Base-by-base conservation (phyloP, 2,797 vertebrate genomes). In the Catharus ustulatus region DNA sequence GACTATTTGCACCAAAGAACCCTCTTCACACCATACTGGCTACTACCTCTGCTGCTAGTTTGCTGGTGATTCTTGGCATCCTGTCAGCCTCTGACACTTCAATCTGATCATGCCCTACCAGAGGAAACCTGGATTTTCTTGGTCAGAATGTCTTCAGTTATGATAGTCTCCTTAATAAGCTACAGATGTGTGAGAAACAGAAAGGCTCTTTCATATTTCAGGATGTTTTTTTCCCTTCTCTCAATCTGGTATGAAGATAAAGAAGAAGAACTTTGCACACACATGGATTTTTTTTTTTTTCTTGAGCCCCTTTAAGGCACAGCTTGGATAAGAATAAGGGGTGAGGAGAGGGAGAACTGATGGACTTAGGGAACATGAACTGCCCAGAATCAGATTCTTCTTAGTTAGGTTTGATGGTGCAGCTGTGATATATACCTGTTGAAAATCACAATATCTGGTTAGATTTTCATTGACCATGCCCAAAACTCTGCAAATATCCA, bases 141-240 rank as follows among this genome's bases (percentile, higher is more conserved):
- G 81, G 61, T 84, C 58, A 84, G 74, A 58, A 38, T 89, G 80
- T 90, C 93, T 91, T 96, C 95, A 88, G 87, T 88, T 88, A 17
- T 49, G 79, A 67, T 52, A 77, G 75, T 80, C 71, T 83, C 59
- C 69, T 78, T 97, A 97, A 97, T 86, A 94, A 96, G 42, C 74
- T 95, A 57, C 97, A 98, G 95, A 97, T 97, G 94, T 96, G 18
- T 34, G 52, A 91, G 94, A 93, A 97, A 96, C 74, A 97, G 95
- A 95, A 95, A 93, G 58, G 73, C 72, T 87, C 93, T 95, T 98
- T 97, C 82, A 91, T 67, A 74, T 96, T 93, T 76, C 68, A 72
- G 38, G 38, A 59, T 77, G 67, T 19, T 59, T 87, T 94, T 48
- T 93, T 78, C 1, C 42, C 51, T 89, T 51, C 51, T 92, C 29